phyloP scores from a whole-genome alignment of 1,140 invertebrate genomes.

The Hycleus cichorii region DNA sequence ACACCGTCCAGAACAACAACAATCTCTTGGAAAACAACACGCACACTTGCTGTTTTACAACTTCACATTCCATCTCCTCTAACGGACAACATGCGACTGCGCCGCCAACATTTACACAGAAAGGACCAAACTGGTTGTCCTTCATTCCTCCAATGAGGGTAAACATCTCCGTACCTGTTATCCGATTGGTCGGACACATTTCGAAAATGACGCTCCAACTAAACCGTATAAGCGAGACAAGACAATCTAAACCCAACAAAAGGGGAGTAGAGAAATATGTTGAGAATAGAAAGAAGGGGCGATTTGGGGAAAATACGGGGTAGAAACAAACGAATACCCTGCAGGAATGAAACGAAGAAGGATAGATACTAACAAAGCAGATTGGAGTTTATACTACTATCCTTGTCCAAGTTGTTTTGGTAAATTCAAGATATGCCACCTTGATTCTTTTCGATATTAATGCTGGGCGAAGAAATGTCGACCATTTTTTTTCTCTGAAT shows the following conservation, averaged over 20 bases:
- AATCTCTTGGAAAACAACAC: not conserved
- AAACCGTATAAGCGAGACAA: not conserved
- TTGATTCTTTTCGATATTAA: no score
- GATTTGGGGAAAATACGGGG: not conserved
- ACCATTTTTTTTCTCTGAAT: constrained; percentile 23
- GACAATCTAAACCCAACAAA: not conserved
- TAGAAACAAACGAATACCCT: not conserved
- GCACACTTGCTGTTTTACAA: not conserved
- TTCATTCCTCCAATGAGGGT: constrained; percentile 30
- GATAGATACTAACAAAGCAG: not conserved
- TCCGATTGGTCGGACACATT: constrained; percentile 22
- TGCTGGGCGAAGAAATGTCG: not conserved
- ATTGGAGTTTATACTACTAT: no score
- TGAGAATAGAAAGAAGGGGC: no score
- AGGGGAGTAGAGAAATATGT: not conserved
- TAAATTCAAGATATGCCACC: no score
- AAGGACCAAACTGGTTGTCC: constrained; percentile 32
- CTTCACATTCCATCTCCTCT: constrained; percentile 1
- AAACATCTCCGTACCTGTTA: constrained; percentile 22
- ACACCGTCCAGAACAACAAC: not conserved
- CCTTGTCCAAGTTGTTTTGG: no score
- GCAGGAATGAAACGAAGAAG: not conserved
- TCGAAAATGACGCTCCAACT: constrained; percentile 28
- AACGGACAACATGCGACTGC: not conserved
- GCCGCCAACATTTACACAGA: not conserved